These are phyloP conservation scores for Caenorhabditis imperialis DNA, from an alignment of 2,888 invertebrate species.

Conservation along the genomic window DNA sequence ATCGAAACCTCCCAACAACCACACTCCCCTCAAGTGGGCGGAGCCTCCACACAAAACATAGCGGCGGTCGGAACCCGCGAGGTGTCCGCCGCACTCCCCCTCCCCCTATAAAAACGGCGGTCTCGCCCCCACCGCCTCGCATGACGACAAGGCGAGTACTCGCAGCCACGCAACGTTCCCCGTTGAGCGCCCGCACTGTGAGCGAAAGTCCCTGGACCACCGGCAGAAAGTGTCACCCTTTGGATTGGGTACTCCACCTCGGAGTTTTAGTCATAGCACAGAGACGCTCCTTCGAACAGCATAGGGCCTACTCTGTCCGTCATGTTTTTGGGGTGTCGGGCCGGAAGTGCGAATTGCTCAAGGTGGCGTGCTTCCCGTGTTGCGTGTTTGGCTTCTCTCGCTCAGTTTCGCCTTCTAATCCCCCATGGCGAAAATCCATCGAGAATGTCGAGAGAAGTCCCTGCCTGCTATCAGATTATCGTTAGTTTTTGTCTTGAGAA, in stretches of 20 bases:
- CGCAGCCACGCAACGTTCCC: conserved; percentile 66
- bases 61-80: conserved; percentile 33
- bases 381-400: conserved; percentile 35
- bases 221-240: conserved; percentile 67
- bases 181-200: conserved; percentile 63
- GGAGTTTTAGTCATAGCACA: conserved; percentile 69
- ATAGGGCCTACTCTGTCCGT: conserved; percentile 71
- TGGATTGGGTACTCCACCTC: conserved; percentile 59
- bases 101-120: conserved; percentile 19
- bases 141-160: conserved; percentile 70
- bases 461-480: conserved; percentile 45
- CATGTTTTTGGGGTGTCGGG: conserved; percentile 38
- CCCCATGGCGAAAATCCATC: conserved; percentile 47
- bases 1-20: too few species aligned
- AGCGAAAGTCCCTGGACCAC: conserved; percentile 72
- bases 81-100: conserved; percentile 22
- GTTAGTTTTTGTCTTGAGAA: conserved; percentile 16
- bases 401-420: conserved; percentile 30
- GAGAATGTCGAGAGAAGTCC: conserved; percentile 56
- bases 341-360: background rate
- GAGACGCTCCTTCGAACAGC: conserved; percentile 68
- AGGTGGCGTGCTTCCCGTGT: background rate
- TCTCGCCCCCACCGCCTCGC: background rate
- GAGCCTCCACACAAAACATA: conserved; percentile 11
- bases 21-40: too few species aligned